A percentile compares a stretch with the other conserved stretches of the same genome.
Conservation (phyloP, 2,888 invertebrate species). For the Mesodorylaimus sp. region DNA sequence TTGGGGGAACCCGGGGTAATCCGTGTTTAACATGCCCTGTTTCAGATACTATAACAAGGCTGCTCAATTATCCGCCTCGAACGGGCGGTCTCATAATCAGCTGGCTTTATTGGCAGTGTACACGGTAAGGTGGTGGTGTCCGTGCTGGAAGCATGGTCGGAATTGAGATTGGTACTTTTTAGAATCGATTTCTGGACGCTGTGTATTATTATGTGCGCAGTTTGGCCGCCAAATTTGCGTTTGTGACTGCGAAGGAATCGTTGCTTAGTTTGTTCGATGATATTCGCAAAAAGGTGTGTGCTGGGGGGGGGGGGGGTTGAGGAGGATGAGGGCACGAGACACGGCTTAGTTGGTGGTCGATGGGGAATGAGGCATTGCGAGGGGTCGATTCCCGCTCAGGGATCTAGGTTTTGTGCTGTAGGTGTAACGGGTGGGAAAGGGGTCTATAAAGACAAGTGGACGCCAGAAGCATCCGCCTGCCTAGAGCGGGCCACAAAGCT, state of each 20-base stretch:
- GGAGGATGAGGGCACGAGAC: background rate
- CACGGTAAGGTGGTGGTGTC: conserved; percentile 29
- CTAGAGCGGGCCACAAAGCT: no score
- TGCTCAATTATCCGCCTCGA: conserved; percentile 76
- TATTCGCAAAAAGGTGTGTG: conserved; percentile 53
- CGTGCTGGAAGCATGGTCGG: background rate
- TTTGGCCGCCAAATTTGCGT: conserved; percentile 77
- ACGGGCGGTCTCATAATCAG: conserved; percentile 85
- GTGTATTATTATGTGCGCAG: conserved; percentile 90
- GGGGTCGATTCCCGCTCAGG: no score
- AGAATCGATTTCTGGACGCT: conserved; percentile 83
- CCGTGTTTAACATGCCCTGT: conserved; percentile 15
- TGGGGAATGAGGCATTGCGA: no score
- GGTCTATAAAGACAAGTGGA: no score
- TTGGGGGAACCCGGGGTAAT: background rate
- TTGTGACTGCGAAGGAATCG: conserved; percentile 73
- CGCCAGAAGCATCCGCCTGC: no score
- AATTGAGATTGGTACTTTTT: conserved; percentile 28
- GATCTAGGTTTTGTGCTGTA: no score
- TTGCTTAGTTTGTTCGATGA: conserved; percentile 72
- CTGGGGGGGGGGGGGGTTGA: background rate
- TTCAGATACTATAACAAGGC: conserved; percentile 73
- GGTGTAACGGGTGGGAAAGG: no score
- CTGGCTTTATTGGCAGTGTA: conserved; percentile 62
- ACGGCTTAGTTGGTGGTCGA: no score